These are phyloP conservation scores for Venustoraphidia nigricollis DNA, from an alignment of 2,888 invertebrate species.

Conservation along the genomic window DNA sequence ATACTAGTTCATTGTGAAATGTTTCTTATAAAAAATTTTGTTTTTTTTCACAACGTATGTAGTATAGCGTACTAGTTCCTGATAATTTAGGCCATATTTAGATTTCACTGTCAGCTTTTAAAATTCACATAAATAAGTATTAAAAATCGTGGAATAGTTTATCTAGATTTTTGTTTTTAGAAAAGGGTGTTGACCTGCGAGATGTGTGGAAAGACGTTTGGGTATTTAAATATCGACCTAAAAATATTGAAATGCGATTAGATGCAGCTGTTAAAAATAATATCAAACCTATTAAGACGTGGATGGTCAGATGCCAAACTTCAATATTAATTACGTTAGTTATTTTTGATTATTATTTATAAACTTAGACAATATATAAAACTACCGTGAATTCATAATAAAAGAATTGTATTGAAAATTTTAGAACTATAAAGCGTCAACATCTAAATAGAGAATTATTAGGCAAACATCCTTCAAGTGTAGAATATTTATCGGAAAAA, in stretches of 20 bases:
- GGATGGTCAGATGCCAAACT: slow-evolving; percentile 29
- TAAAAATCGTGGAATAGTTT: neutral
- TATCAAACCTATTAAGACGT: slow-evolving; percentile 26
- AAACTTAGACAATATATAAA: too few relatives aligned
- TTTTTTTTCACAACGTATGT: neutral
- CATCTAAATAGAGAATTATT: slow-evolving; percentile 24
- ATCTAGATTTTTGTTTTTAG: slow-evolving; percentile 15
- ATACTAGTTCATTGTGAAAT: neutral
- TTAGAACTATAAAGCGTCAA: slow-evolving; percentile 24
- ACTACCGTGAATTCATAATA: neutral
- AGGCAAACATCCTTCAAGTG: slow-evolving; percentile 21
- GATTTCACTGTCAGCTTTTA: neutral
- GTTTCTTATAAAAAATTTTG: neutral
- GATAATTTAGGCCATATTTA: too few relatives aligned
- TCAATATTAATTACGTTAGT: slow-evolving; percentile 24
- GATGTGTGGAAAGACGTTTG: slow-evolving; percentile 28
- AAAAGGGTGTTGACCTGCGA: slow-evolving; percentile 20
- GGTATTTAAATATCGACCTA: slow-evolving; percentile 25
- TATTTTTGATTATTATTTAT: neutral
- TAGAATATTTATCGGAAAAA: slow-evolving; percentile 26
- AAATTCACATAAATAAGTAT: slow-evolving; percentile 8
- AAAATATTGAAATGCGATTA: slow-evolving; percentile 21
- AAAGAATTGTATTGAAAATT: slow-evolving; percentile 10
- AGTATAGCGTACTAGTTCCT: neutral
- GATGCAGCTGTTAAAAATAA: slow-evolving; percentile 20